Evolutionary conservation across 2,888 invertebrate species (phyloP).

Genomic region (Dendrolimus pini): DNA sequence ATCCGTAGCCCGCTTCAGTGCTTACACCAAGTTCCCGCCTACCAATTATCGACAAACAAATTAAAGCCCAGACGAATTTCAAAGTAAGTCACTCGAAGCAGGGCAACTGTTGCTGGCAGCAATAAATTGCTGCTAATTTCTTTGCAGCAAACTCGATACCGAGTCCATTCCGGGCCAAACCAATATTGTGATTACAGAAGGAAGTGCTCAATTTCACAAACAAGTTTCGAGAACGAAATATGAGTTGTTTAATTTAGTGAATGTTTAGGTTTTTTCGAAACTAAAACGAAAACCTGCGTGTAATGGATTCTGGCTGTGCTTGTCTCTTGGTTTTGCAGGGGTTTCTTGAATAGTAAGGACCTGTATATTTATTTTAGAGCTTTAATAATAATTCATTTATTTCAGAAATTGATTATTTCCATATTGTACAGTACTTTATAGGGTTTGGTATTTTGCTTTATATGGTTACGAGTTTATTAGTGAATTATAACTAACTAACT

Average conservation of each 20-base stretch:
- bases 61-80: conserved; percentile 32
- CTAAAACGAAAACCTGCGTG: not conserved
- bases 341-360: no score
- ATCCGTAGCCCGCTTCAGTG: not conserved
- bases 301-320: no score
- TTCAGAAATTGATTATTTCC: no score
- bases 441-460: no score
- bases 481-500: no score
- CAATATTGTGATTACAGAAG: conserved; percentile 11
- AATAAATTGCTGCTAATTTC: conserved; percentile 42
- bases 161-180: conserved; percentile 10
- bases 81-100: conserved; percentile 26
- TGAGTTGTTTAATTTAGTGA: conserved; percentile 17
- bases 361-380: no score
- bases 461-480: no score
- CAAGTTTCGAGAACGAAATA: conserved; percentile 5
- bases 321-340: no score
- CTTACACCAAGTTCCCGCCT: conserved; percentile 17
- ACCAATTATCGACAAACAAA: conserved; percentile 32
- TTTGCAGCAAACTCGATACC: conserved; percentile 29
- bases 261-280: conserved; percentile 17
- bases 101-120: conserved; percentile 35
- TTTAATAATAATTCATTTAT: no score
- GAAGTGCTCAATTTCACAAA: conserved; percentile 8
- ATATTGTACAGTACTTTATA: no score